phyloP scores from a whole-genome alignment of 2,797 vertebrate species.

The Oryzias dopingdopingensis region DNA sequence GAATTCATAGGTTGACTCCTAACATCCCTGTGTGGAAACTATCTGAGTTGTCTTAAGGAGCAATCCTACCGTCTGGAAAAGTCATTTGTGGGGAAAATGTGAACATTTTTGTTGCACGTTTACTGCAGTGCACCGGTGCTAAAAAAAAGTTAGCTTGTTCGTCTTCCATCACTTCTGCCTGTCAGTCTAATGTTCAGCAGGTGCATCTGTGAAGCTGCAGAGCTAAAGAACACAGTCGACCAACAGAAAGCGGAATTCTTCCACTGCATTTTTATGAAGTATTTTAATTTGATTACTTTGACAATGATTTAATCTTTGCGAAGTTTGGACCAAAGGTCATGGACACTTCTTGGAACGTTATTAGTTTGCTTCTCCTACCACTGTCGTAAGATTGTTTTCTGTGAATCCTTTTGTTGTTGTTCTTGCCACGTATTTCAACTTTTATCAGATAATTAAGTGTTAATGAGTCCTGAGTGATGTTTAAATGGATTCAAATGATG shows the following conservation, averaged over 20 bases:
- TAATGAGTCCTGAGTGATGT: background rate
- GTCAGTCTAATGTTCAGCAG: too few relatives aligned
- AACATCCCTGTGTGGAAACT: background rate
- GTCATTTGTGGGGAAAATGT: too few relatives aligned
- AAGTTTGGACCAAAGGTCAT: background rate
- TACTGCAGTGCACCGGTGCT: too few relatives aligned
- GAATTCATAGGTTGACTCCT: slow-evolving; percentile 1
- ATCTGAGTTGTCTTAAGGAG: background rate
- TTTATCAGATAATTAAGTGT: background rate
- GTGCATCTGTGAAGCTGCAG: background rate
- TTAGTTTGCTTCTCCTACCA: background rate
- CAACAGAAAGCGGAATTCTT: background rate
- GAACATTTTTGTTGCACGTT: too few relatives aligned
- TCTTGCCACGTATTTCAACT: background rate
- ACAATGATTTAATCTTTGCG: background rate
- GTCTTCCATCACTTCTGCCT: too few relatives aligned
- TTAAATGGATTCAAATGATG: too few relatives aligned
- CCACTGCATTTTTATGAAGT: background rate
- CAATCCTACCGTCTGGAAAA: background rate
- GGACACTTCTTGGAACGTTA: background rate
- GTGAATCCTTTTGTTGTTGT: background rate
- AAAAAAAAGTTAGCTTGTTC: too few relatives aligned
- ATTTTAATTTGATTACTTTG: background rate
- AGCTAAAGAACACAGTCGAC: background rate
- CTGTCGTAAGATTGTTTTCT: background rate